Evolutionary conservation across 1,140 invertebrate genomes (phyloP).

Genomic region (Ephestia elutella): DNA sequence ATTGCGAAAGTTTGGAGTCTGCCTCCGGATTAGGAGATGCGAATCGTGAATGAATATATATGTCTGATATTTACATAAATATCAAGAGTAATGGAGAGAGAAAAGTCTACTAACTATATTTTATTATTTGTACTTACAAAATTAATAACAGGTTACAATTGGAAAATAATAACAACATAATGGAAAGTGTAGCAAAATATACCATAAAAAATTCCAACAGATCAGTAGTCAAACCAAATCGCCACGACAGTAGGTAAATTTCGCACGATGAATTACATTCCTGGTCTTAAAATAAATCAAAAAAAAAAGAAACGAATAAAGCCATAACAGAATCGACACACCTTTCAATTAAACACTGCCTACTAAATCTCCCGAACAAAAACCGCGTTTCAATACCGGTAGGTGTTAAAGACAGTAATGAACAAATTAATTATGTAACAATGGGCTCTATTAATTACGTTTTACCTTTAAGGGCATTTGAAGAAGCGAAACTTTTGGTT

Average conservation of each 20-base stretch:
- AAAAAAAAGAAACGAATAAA: background rate
- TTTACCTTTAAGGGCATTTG: constrained; percentile 24
- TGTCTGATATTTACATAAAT: background rate
- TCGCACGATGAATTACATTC: too few relatives aligned
- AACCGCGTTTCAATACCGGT: constrained; percentile 3
- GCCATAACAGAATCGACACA: background rate
- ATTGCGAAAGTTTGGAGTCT: background rate
- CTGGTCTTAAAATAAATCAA: too few relatives aligned
- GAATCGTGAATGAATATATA: background rate
- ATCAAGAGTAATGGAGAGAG: too few relatives aligned
- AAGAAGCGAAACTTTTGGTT: constrained; percentile 44
- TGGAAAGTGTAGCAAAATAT: too few relatives aligned
- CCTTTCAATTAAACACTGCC: background rate
- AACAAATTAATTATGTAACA: constrained; percentile 54
- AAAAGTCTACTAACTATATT: too few relatives aligned
- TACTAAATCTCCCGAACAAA: constrained; percentile 1
- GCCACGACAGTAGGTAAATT: too few relatives aligned
- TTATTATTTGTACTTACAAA: too few relatives aligned
- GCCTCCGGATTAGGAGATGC: background rate
- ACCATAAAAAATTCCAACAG: too few relatives aligned
- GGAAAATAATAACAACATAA: too few relatives aligned
- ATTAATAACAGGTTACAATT: too few relatives aligned
- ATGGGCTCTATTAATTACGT: constrained; percentile 42
- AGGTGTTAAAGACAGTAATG: constrained; percentile 43
- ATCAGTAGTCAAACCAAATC: too few relatives aligned